A percentile compares a stretch with the other conserved stretches of the same genome.
Evolutionary conservation across 2,888 invertebrate genomes (phyloP).

Genomic region (Magallana nippona): DNA sequence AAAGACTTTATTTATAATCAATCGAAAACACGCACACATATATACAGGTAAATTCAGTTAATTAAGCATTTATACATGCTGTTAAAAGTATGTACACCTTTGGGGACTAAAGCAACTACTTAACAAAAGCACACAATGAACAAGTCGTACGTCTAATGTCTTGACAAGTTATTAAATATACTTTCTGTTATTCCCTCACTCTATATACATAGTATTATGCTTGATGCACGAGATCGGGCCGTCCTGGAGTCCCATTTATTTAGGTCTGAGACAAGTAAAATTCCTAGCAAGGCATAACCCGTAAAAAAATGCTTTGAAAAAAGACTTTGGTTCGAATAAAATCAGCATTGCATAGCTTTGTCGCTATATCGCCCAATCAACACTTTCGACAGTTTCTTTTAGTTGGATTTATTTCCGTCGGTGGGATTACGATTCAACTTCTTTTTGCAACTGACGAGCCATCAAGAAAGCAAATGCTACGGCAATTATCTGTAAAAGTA

Average conservation of each 20-base stretch:
- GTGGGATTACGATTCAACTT: constrained; percentile 36
- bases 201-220: constrained; percentile 19
- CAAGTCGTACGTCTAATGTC: no score
- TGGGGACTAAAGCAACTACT: constrained; percentile 36
- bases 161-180: background rate
- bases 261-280: background rate
- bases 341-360: background rate
- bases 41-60: no score
- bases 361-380: background rate
- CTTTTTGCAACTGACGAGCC: constrained; percentile 43
- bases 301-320: constrained; percentile 3
- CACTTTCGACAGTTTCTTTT: background rate
- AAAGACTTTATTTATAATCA: background rate
- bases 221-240: constrained; percentile 14
- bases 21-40: no score
- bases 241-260: constrained; percentile 7
- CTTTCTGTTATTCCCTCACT: background rate
- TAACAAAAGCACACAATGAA: background rate
- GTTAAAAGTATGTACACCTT: background rate
- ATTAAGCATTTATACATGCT: no score
- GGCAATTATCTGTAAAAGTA: constrained; percentile 45
- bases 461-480: constrained; percentile 40
- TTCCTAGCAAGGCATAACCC: background rate
- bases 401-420: background rate
- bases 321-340: constrained; percentile 12